phyloP scores from a whole-genome alignment of 2,113 vertebrate species.

The Pipa parva region DNA sequence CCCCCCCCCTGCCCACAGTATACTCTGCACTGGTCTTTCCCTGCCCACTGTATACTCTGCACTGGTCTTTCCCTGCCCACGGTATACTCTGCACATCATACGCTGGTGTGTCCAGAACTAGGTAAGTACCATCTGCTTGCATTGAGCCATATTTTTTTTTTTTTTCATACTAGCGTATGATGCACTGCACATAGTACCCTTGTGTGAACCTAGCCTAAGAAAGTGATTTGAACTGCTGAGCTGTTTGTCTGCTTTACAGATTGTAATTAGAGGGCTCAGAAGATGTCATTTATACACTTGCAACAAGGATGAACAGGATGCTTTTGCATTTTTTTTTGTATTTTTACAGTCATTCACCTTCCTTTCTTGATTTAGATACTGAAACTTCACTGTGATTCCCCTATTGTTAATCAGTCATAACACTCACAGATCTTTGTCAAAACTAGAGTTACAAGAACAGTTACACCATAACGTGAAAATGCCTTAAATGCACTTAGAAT shows the following conservation, averaged over 20 bases:
- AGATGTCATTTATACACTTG: not conserved
- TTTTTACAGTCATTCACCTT: not conserved
- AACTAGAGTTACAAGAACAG: not conserved
- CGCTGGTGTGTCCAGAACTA: too few species aligned
- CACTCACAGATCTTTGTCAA: not conserved
- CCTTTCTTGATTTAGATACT: not conserved
- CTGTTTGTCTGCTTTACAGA: not conserved
- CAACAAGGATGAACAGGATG: not conserved
- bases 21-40: too few species aligned
- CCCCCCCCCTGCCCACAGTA: too few species aligned
- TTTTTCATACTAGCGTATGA: too few species aligned
- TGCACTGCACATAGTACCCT: slow-evolving; percentile 17
- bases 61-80: too few species aligned
- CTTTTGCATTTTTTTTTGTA: slow-evolving; percentile 3
- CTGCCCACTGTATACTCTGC: too few species aligned
- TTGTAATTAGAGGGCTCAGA: not conserved
- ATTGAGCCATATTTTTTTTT: too few species aligned
- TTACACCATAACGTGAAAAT: too few species aligned
- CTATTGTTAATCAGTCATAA: too few species aligned
- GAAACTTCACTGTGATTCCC: not conserved
- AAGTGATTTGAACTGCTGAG: slow-evolving; percentile 10
- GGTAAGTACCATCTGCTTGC: too few species aligned
- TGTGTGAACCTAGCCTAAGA: slow-evolving; percentile 49
- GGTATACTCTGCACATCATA: too few species aligned
- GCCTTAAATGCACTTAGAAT: too few species aligned